Conservation (phyloP, 2,113 vertebrate genomes). For the Agapornis roseicollis region DNA sequence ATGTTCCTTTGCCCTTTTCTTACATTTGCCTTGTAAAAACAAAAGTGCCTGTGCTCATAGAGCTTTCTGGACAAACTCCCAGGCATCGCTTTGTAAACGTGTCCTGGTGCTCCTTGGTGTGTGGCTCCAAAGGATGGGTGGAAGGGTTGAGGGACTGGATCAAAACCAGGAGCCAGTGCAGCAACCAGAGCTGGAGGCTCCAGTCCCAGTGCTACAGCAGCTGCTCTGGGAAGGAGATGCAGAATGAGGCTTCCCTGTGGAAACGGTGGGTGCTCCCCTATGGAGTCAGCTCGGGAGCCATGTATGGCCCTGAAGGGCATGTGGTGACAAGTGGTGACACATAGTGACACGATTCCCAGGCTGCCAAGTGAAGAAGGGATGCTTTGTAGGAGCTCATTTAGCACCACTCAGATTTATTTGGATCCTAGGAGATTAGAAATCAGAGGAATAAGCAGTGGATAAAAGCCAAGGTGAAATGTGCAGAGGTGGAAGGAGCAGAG, state of each 20-base stretch:
- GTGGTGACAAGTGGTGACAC: neutral
- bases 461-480: constrained; percentile 31
- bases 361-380: neutral
- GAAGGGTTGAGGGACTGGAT: neutral
- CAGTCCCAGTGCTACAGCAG: neutral
- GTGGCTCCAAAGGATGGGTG: rapidly evolving
- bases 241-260: neutral
- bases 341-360: rapidly evolving
- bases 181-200: neutral
- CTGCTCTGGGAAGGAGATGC: neutral
- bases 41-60: neutral
- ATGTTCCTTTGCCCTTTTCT: neutral
- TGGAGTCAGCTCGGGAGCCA: rapidly evolving
- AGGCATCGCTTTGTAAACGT: neutral
- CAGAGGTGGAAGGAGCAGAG: neutral
- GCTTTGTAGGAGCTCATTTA: neutral
- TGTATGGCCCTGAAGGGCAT: rapidly evolving
- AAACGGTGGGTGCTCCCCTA: neutral
- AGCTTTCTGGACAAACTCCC: neutral
- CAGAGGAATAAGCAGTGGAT: constrained; percentile 9
- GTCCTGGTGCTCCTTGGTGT: neutral
- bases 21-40: neutral
- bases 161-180: neutral
- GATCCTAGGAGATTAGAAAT: constrained; percentile 7
- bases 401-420: neutral